These are phyloP conservation scores for Melinopterus prodromus DNA, from an alignment of 2,888 invertebrate genomes.

Conservation along the genomic window DNA sequence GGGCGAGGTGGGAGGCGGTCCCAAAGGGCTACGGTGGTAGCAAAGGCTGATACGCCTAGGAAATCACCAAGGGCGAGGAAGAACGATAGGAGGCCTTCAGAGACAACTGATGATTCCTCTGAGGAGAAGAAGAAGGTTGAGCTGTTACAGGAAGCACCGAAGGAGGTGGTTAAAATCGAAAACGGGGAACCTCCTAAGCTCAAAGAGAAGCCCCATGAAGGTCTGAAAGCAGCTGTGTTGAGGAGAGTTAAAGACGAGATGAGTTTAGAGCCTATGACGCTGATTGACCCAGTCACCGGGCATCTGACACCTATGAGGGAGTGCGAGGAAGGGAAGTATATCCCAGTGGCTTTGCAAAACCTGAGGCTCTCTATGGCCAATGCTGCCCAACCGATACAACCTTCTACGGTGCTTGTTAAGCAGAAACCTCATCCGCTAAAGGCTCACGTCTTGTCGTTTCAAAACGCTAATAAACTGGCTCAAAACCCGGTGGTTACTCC, in stretches of 20 bases:
- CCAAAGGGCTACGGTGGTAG: slow-evolving; percentile 64
- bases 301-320: slow-evolving; percentile 74
- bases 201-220: slow-evolving; percentile 54
- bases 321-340: slow-evolving; percentile 74
- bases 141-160: slow-evolving; percentile 46
- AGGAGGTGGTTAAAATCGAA: slow-evolving; percentile 33
- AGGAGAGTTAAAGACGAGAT: slow-evolving; percentile 58
- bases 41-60: slow-evolving; percentile 56
- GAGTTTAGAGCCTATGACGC: slow-evolving; percentile 67
- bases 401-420: slow-evolving; percentile 54
- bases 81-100: slow-evolving; percentile 72
- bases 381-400: slow-evolving; percentile 8
- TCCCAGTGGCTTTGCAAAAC: slow-evolving; percentile 62
- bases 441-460: slow-evolving; percentile 69
- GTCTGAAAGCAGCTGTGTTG: slow-evolving; percentile 57
- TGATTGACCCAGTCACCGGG: slow-evolving; percentile 80
- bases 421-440: slow-evolving; percentile 67
- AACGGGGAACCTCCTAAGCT: slow-evolving; percentile 15
- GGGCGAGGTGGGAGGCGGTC: slow-evolving; percentile 59
- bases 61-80: slow-evolving; percentile 73
- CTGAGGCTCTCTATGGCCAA: neutral
- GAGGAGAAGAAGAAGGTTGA: slow-evolving; percentile 63
- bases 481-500: slow-evolving; percentile 50
- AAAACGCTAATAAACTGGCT: slow-evolving; percentile 51
- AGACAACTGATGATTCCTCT: slow-evolving; percentile 67